These are phyloP conservation scores for Penaeus indicus DNA, from an alignment of 1,140 invertebrate species.

Conservation along the genomic window DNA sequence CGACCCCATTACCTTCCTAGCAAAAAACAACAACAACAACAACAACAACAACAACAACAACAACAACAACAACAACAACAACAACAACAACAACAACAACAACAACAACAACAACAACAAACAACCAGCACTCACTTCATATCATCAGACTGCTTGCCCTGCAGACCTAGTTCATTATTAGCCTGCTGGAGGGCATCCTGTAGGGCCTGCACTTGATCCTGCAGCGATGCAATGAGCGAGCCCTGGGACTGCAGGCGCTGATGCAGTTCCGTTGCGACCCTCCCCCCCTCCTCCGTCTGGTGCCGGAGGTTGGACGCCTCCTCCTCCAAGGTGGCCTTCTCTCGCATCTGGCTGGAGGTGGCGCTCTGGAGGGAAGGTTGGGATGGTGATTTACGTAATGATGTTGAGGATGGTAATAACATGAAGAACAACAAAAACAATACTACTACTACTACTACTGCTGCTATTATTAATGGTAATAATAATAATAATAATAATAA, in stretches of 20 bases:
- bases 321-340: conserved; percentile 53
- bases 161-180: conserved; percentile 46
- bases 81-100: background rate
- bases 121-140: conserved; percentile 47
- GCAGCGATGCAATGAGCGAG: conserved; percentile 48
- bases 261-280: conserved; percentile 53
- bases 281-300: conserved; percentile 52
- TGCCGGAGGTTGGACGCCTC: conserved; percentile 44
- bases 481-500: too few relatives aligned
- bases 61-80: background rate
- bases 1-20: too few relatives aligned
- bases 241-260: conserved; percentile 58
- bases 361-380: conserved; percentile 2
- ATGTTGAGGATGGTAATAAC: too few relatives aligned
- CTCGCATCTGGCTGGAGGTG: conserved; percentile 44
- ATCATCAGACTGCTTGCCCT: conserved; percentile 52
- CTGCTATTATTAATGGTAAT: too few relatives aligned
- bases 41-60: background rate
- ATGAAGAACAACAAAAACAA: too few relatives aligned
- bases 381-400: too few relatives aligned
- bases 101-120: background rate
- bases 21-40: background rate
- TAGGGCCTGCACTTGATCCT: conserved; percentile 58
- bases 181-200: conserved; percentile 59
- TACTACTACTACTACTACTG: too few relatives aligned